Conservation (phyloP, 2,888 invertebrate species). For the Seladonia tumulorum region DNA sequence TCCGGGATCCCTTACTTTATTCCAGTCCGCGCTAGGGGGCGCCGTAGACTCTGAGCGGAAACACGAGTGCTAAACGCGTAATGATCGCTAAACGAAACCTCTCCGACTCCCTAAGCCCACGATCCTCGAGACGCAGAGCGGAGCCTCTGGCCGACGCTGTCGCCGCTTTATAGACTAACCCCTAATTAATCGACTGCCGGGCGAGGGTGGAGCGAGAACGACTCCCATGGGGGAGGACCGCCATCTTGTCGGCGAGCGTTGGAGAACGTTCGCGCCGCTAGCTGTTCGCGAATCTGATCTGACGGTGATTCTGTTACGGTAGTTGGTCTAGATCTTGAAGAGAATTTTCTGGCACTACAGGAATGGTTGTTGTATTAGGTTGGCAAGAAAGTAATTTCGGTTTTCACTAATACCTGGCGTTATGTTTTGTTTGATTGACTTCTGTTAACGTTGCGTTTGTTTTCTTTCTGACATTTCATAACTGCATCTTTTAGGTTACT, state of each 20-base stretch:
- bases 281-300: background rate
- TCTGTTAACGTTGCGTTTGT: no score
- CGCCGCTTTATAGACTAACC: slow-evolving; percentile 27
- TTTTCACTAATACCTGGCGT: no score
- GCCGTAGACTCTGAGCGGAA: slow-evolving; percentile 75
- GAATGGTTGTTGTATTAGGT: no score
- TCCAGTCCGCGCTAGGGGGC: slow-evolving; percentile 74
- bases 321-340: no score
- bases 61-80: slow-evolving; percentile 81
- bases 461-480: no score
- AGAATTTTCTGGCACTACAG: no score
- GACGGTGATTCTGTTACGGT: background rate
- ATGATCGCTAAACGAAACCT: slow-evolving; percentile 79
- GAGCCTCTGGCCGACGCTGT: slow-evolving; percentile 26
- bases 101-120: slow-evolving; percentile 55
- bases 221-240: background rate
- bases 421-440: no score
- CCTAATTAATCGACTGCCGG: slow-evolving; percentile 53
- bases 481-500: no score
- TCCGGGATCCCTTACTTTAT: slow-evolving; percentile 71
- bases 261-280: background rate
- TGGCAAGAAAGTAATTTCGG: no score
- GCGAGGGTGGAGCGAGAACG: slow-evolving; percentile 33
- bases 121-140: slow-evolving; percentile 32
- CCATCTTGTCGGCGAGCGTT: slow-evolving; percentile 48